A percentile compares a stretch with the other conserved stretches of the same genome.
These are phyloP conservation scores for Laodelphax striatellus DNA, from an alignment of 1,140 invertebrate genomes.

Conservation along the genomic window DNA sequence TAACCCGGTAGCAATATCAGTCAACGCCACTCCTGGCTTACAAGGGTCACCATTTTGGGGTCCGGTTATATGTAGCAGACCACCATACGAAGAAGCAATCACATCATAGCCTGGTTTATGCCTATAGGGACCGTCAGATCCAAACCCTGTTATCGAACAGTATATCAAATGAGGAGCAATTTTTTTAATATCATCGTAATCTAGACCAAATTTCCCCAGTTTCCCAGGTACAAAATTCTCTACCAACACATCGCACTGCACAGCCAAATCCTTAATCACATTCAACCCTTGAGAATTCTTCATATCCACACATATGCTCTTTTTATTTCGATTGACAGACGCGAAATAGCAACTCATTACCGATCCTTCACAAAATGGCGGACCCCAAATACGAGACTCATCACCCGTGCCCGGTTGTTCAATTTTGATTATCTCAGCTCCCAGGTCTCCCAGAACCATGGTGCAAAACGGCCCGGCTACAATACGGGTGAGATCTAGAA, in stretches of 20 bases:
- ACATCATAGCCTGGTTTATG: conserved; percentile 88
- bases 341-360: conserved; percentile 76
- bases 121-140: conserved; percentile 72
- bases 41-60: conserved; percentile 70
- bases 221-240: conserved; percentile 95
- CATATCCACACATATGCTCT: conserved; percentile 82
- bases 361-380: conserved; percentile 67
- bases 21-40: conserved; percentile 87
- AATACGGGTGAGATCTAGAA: conserved; percentile 76
- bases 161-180: conserved; percentile 78
- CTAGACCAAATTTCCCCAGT: conserved; percentile 61
- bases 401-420: conserved; percentile 73
- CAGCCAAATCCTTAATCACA: conserved; percentile 60
- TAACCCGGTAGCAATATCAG: conserved; percentile 84
- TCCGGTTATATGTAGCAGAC: conserved; percentile 82
- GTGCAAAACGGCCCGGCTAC: conserved; percentile 68
- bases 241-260: conserved; percentile 74
- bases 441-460: conserved; percentile 87
- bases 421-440: conserved; percentile 89
- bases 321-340: conserved; percentile 88
- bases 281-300: conserved; percentile 56
- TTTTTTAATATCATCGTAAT: conserved; percentile 59
- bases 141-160: conserved; percentile 90
- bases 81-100: conserved; percentile 85
- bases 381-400: conserved; percentile 85